Evolutionary conservation across 2,888 invertebrate species (phyloP).

Genomic region (Eupithecia insigniata): DNA sequence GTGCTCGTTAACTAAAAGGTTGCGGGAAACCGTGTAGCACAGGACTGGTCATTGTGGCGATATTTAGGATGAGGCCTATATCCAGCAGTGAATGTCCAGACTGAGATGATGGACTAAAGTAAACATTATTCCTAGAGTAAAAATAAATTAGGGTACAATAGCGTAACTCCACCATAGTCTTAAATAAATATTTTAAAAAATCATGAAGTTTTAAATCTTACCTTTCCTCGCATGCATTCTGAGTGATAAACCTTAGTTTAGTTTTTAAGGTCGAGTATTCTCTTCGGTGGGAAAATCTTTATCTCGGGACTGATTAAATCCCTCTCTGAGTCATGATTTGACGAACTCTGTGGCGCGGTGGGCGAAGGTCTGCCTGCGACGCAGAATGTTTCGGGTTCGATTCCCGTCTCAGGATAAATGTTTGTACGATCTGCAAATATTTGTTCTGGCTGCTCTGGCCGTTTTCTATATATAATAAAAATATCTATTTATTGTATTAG

Average conservation of each 20-base stretch:
- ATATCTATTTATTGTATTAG: too few species aligned
- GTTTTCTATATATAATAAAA: too few species aligned
- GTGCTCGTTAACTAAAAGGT: neutral
- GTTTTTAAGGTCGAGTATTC: too few species aligned
- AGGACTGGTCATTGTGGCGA: neutral
- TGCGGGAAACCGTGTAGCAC: neutral
- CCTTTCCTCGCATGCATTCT: neutral
- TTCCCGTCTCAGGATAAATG: too few species aligned
- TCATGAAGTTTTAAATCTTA: neutral
- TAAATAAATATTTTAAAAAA: constrained; percentile 14
- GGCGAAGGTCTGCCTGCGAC: too few species aligned
- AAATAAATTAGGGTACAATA: constrained; percentile 1
- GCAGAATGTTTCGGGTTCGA: too few species aligned
- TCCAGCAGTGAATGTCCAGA: neutral
- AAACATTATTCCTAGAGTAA: neutral
- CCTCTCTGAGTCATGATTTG: too few species aligned
- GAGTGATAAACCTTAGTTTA: neutral
- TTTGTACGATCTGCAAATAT: too few species aligned
- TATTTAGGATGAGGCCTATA: neutral
- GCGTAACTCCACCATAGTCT: constrained; percentile 34
- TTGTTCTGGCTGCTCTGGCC: too few species aligned
- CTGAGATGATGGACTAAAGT: neutral
- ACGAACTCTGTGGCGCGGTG: too few species aligned
- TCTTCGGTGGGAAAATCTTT: too few species aligned
- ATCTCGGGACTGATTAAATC: too few species aligned